These are phyloP conservation scores for Masticophis lateralis DNA, from an alignment of 2,797 vertebrate species.

Conservation along the genomic window DNA sequence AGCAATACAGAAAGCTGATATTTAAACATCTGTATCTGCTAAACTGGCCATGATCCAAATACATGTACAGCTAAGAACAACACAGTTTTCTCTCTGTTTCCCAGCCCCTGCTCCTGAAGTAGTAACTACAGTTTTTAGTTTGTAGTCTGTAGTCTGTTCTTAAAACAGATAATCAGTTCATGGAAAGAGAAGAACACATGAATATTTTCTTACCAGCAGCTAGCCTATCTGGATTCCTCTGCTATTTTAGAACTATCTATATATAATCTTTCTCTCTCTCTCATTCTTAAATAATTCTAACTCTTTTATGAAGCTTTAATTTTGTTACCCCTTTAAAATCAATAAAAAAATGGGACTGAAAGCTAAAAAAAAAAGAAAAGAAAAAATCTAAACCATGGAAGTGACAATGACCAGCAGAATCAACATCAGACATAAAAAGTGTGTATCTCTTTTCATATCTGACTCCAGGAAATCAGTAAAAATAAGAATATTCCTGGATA, in stretches of 20 bases:
- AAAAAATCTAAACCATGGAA: not conserved
- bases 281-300: too few species aligned
- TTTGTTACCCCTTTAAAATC: too few species aligned
- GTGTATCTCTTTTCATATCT: not conserved
- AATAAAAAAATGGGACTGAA: not conserved
- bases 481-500: not conserved
- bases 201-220: constrained; percentile 5
- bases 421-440: not conserved
- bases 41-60: not conserved
- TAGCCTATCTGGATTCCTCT: constrained; percentile 3
- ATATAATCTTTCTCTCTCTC: too few species aligned
- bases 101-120: not conserved
- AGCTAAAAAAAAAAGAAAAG: not conserved
- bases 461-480: not conserved
- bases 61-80: not conserved
- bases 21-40: not conserved
- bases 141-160: not conserved
- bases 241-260: not conserved
- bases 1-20: not conserved
- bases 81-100: not conserved
- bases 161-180: not conserved
- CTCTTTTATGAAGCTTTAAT: too few species aligned
- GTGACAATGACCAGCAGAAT: not conserved
- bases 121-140: not conserved
- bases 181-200: not conserved